Evolutionary conservation across 2,113 vertebrate genomes (phyloP).

Genomic region (Lepisosteus oculatus): DNA sequence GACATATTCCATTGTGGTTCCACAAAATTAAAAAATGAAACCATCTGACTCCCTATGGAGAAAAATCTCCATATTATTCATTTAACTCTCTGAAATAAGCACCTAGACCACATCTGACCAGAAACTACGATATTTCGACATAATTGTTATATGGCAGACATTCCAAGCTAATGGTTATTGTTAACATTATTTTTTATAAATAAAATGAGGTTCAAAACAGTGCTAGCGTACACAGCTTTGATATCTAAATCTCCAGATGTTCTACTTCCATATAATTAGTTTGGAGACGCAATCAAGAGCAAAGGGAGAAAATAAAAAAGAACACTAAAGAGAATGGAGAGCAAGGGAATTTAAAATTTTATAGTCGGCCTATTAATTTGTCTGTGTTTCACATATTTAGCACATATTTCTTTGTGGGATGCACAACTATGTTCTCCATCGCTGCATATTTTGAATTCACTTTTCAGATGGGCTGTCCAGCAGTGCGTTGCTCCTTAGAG

Average conservation of each 20-base stretch:
- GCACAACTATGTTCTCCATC: neutral
- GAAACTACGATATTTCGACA: no score
- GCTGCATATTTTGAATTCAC: neutral
- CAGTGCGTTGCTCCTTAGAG: conserved; percentile 7
- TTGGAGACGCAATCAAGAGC: conserved; percentile 13
- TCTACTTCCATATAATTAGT: conserved; percentile 14
- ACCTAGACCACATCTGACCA: no score
- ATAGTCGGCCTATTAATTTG: conserved; percentile 12
- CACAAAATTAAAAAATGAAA: no score
- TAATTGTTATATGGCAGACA: no score
- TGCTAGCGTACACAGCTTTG: neutral
- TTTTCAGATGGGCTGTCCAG: conserved; percentile 14
- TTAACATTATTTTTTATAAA: no score
- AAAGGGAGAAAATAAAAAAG: conserved; percentile 11
- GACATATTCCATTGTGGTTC: no score
- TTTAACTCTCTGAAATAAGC: no score
- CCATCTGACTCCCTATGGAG: no score
- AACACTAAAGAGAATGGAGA: conserved; percentile 17
- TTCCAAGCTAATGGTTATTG: no score
- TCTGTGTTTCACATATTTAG: conserved; percentile 11
- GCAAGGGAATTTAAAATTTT: conserved; percentile 16
- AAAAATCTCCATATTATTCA: no score
- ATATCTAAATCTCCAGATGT: conserved; percentile 9
- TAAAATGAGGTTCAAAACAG: neutral
- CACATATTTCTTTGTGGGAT: neutral